Evolutionary conservation across 2,113 vertebrate species (phyloP), one percentile per base, ranked within the genome.

Genomic region (Daboia siamensis): DNA sequence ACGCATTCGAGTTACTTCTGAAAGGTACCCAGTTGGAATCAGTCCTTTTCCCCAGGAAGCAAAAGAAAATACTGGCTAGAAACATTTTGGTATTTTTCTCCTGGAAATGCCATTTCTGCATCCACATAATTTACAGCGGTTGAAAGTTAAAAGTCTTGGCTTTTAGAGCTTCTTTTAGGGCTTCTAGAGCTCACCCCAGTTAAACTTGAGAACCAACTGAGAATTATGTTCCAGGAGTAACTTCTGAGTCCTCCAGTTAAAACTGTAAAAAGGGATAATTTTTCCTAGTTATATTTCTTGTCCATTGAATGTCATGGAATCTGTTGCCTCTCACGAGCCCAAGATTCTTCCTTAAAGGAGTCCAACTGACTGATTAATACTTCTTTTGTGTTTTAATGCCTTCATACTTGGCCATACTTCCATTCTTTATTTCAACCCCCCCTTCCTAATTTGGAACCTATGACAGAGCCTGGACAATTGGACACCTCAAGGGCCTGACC

Each of bases 1-100:
- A 95, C 98, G 99, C 85, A 99, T 99, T 96, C 98, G 98, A 85
- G 98, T 99, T 57, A 99, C 99, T 0, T 98, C 98, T 52, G 99
- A 99, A 97, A 98, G 99, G 99, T 99, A 96, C 2, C 20, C 39
- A 0, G 33, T 12, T 5, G 6, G 17, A 24, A 51, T 20, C 9
- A 0, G 1, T 61, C 10, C 29, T 33, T 33, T 69, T 6, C 5
- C 12, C 64, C 13, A 20, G 15, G 69, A 39, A 74, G 69, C 69
- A 74, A 74, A 74, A 74, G 69, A 39, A 33, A 74, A 74, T 6
- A 33, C 64, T 9, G 5, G n/a, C 69, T 74, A n/a, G n/a, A 33
- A 74, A 5, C n/a, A 39, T 74, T 39, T 39, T 17, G 15, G n/a
- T 39, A 74, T 39, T 74, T 74, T 74, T 3, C 15, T 2, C 69